phyloP scores from a whole-genome alignment of 2,797 vertebrate species.

The Acanthurus tractus region DNA sequence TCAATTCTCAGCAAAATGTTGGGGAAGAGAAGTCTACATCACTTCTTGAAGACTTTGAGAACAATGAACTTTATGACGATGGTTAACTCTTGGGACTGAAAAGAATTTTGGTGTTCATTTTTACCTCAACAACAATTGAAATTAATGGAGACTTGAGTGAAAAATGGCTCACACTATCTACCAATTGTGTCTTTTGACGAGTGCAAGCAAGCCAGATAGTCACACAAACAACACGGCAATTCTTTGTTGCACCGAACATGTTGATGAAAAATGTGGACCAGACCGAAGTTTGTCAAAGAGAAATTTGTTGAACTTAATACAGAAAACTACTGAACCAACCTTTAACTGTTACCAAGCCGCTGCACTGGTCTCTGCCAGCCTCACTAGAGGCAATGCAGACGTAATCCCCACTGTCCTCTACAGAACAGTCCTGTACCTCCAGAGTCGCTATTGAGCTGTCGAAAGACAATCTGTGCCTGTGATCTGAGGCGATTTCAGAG shows the following conservation, averaged over 20 bases:
- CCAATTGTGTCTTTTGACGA: neutral
- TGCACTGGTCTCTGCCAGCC: slow-evolving; percentile 92
- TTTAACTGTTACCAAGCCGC: slow-evolving; percentile 88
- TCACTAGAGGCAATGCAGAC: slow-evolving; percentile 92
- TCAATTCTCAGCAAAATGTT: neutral
- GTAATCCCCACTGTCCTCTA: slow-evolving; percentile 93
- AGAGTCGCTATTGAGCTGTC: slow-evolving; percentile 86
- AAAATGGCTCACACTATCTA: too few species aligned
- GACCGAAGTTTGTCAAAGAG: neutral
- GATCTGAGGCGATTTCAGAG: slow-evolving; percentile 87
- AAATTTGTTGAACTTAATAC: neutral
- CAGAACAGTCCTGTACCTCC: slow-evolving; percentile 78
- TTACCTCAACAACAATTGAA: too few species aligned
- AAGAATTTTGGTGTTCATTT: too few species aligned
- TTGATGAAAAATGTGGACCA: slow-evolving; percentile 43
- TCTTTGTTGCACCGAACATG: neutral
- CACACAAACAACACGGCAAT: neutral
- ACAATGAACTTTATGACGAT: too few species aligned
- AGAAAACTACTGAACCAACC: slow-evolving; percentile 61
- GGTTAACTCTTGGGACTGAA: too few species aligned
- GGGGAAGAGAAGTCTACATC: too few species aligned
- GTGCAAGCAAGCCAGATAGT: neutral
- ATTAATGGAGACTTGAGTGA: neutral
- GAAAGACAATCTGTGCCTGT: slow-evolving; percentile 87
- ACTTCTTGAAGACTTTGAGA: neutral